These are phyloP conservation scores for Charadrius vociferus DNA, from an alignment of 2,113 vertebrate species.

Conservation along the genomic window DNA sequence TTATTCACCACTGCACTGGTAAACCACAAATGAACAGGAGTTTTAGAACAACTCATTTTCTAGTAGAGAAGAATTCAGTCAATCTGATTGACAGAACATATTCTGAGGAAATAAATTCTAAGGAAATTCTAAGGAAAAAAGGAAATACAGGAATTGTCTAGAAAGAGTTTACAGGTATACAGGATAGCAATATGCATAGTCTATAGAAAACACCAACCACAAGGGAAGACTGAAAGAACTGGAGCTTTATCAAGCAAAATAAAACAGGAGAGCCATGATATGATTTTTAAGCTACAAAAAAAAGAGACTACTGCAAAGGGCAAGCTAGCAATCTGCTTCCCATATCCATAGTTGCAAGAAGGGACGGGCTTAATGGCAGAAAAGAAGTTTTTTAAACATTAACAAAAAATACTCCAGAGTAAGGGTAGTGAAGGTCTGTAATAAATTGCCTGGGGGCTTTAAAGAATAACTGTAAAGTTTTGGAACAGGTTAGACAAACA, in stretches of 20 bases:
- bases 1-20: neutral
- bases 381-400: neutral
- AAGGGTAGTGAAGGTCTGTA: neutral
- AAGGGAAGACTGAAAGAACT: neutral
- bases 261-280: neutral
- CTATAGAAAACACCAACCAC: neutral
- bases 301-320: neutral
- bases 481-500: constrained; percentile 54
- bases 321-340: constrained; percentile 6
- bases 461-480: constrained; percentile 31
- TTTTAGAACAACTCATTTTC: neutral
- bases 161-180: neutral
- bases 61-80: neutral
- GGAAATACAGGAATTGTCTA: neutral
- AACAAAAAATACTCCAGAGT: constrained; percentile 1
- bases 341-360: constrained; percentile 21
- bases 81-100: neutral
- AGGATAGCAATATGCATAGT: neutral
- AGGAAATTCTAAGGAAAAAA: neutral
- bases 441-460: constrained; percentile 22
- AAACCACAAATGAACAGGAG: neutral
- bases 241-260: neutral
- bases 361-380: neutral
- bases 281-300: neutral
- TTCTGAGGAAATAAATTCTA: neutral